Conservation (phyloP, 2,797 vertebrate species). For the Discoglossus pictus region DNA sequence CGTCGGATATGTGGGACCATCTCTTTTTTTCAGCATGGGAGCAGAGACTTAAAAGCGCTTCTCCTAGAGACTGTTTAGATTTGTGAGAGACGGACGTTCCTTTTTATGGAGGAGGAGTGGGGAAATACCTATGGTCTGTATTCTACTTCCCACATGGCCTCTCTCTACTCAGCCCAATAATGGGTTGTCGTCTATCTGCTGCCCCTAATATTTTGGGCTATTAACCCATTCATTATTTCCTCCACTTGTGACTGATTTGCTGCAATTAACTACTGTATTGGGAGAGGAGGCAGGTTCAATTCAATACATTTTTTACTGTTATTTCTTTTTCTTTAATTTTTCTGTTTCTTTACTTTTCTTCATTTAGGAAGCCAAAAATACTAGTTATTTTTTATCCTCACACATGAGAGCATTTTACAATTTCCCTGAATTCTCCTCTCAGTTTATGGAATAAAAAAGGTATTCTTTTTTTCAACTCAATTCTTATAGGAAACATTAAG, state of each 20-base stretch:
- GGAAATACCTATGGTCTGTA: conserved; percentile 12
- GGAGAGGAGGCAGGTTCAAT: too few species aligned
- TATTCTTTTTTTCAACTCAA: too few species aligned
- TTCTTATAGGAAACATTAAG: too few species aligned
- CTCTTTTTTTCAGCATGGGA: background rate
- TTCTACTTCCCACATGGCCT: conserved; percentile 22
- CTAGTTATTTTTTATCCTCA: too few species aligned
- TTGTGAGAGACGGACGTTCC: background rate
- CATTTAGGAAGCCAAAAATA: too few species aligned
- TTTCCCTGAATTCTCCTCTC: background rate
- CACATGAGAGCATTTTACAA: conserved; percentile 1
- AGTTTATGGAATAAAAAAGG: too few species aligned
- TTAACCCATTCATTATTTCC: conserved; percentile 39
- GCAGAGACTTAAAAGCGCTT: background rate
- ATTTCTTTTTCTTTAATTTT: too few species aligned
- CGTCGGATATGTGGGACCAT: conserved; percentile 10
- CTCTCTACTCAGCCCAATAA: background rate
- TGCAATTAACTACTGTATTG: conserved; percentile 23
- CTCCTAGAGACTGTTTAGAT: background rate
- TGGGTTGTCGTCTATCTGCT: background rate
- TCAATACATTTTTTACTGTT: too few species aligned
- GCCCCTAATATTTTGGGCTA: conserved; percentile 13
- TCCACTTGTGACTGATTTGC: too few species aligned
- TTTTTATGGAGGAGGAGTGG: conserved; percentile 20
- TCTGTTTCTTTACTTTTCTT: too few species aligned